Base-by-base conservation (phyloP, 2,113 vertebrate species). In the Rhinoderma darwinii region DNA sequence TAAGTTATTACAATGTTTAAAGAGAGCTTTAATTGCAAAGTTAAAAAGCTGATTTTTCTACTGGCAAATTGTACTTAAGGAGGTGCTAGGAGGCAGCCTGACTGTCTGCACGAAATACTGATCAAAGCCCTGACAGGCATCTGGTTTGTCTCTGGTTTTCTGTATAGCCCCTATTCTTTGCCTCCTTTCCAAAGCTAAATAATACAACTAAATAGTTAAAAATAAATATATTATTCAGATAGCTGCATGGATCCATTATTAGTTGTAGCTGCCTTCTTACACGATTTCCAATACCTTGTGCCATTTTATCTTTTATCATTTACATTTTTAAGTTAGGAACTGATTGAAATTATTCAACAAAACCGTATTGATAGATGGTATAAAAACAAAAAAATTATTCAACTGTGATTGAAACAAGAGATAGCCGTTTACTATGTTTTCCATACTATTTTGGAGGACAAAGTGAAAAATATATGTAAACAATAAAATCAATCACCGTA, bases 101-200 rank as follows among this genome's bases (percentile, higher is more conserved):
- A 90, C 92, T 95, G 95, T 96, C 95, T 96, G 94, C 95, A 93
- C 93, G 66, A 89, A 91, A 90, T 72, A 91, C 90, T 93, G 95
- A 96, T 96, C 95, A 96, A 96, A 96, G 95, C 93, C 86, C 90
- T 88, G 88, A 89, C 91, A 93, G 93, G 94, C 95, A 94, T 96
- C 95, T 96, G 95, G 94, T 94, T 94, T 92, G 93, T 94, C 95
- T 96, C 95, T 94, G 93, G 91, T 93, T 93, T 94, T 94, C 94
- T 94, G 94, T 93, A 92, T 91, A 94, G 90, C 90, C 89, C 89
- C 90, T 91, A 18, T 93, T 94, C 92, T 94, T 93, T 93, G 90
- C 93, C 91, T 91, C 89, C 90, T 91, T 66, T 92, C 18, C 72
- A 25, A 27, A 61, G 89, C 90, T 90, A 81, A 89, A 39, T 37